Evolutionary conservation across 35 echinoderm and acorn worm species (phyloP), one percentile per base, ranked within the genome.

Genomic region (Chiridota heheva): DNA sequence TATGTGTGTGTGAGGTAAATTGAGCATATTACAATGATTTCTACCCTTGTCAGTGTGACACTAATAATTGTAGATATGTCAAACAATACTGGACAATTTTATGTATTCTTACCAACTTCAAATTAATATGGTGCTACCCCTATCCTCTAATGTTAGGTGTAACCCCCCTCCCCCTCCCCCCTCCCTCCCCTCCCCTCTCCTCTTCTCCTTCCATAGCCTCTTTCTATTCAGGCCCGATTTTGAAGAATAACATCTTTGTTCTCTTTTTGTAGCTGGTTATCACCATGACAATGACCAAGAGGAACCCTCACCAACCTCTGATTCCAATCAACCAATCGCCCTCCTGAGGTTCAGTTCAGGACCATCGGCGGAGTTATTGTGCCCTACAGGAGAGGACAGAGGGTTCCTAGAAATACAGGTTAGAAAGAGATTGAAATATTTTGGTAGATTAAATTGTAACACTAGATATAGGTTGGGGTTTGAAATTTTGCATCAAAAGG

Each of bases 351-450:
- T 96, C 48, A 60, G 76, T 61, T 81, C 81, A 25, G 92, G 92
- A 36, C 92, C 92, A 17, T 78, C 40, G 43, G 92, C 92, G 27
- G 92, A 96, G 47, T 77, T 57, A 25, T 84, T 90, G 5, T 90
- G 86, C 69, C 75, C 81, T 56, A 62, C 75, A 28, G 92, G 76
- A 30, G 68, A 77, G 31, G 92, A 96, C 15, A 90, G 87, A 72
- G 92, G 92, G 3, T 83, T 71, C 42, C 15, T 84, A 36, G 62
- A 84, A 60, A 31, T 90, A 37, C 57, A 84, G 88, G 88, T 90
- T 68, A 57, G n/a, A 2, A 5, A 30, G 2, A 53, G n/a, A 53
- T 53, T 10, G 47, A n/a, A 12, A 12, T 12, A 12, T n/a, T 53
- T 12, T 12, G 10, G 47, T n/a, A 53, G 47, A n/a, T n/a, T n/a